Percentiles rank a stretch among this genome's conserved stretches.
Conservation (phyloP, 2,888 invertebrate genomes). For the Cheilosia vernalis region DNA sequence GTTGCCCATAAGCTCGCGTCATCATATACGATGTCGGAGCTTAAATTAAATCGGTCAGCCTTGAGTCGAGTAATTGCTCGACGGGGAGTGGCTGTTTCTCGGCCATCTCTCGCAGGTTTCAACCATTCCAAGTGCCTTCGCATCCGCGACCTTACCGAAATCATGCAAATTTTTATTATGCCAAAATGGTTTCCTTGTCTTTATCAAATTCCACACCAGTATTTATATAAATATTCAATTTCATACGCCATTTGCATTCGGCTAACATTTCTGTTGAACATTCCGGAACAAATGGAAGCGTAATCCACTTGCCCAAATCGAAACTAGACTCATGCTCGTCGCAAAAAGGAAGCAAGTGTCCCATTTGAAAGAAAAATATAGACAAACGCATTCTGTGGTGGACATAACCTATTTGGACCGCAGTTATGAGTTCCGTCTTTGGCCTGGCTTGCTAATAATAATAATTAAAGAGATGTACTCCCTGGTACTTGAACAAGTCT, state of each 20-base stretch:
- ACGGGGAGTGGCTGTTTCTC: neutral
- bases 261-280: neutral
- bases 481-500: neutral
- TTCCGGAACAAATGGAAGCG: neutral
- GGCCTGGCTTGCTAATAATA: conserved; percentile 13
- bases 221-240: conserved; percentile 38
- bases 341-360: conserved; percentile 14
- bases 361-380: conserved; percentile 20
- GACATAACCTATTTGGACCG: conserved; percentile 34
- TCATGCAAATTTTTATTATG: conserved; percentile 7
- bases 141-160: conserved; percentile 14
- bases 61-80: neutral
- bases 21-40: neutral
- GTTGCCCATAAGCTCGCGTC: neutral
- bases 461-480: conserved; percentile 47
- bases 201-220: conserved; percentile 18
- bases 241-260: neutral
- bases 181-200: conserved; percentile 7
- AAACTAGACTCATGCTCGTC: neutral
- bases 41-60: neutral
- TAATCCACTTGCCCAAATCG: neutral
- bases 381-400: conserved; percentile 13
- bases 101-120: too few species aligned
- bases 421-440: conserved; percentile 66
- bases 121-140: neutral